Base-by-base conservation (phyloP, 2,888 invertebrate genomes). In the Eulithis testata region DNA sequence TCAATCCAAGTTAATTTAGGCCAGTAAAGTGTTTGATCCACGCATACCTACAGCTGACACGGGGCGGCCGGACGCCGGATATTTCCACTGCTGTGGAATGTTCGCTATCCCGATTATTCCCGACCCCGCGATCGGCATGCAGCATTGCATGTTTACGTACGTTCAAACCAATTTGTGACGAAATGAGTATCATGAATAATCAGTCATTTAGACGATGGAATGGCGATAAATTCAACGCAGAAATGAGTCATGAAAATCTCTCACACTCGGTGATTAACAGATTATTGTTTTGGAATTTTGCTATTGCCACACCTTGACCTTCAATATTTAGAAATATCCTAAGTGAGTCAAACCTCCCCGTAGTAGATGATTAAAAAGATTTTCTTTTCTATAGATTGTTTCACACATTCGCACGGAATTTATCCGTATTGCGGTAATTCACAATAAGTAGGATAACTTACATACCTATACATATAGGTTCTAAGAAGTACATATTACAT, bases 21-120 rank as follows among this genome's bases (percentile, higher is more conserved):
- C 12, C 45, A 58, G 31, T 57, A 44, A 57, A 53, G 37, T 51
- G 58, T 53, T n/a, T 47, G 9, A 54, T 59, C 53, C 51, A 63
- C 52, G 43, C 40, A 58, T 59, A 53, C 58, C 47, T 51, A 5
- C 9, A 14, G 4, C 44, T 43, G 31, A 27, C 63, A 43, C 43
- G 21, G 21, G 2, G 21, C 21, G 40, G 50, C 21, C 60, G 66
- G 63, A 66, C 53, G 44, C 56, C 63, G 53, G 56, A 66, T 64
- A 64, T 63, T 60, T 63, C 63, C 66, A 60, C 51, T 43, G 40
- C 11, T 21, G 51, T 40, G 47, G 60, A 60, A 66, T 63, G 52
- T 49, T 53, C 56, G 40, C 21, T 11, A 63, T 66, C 47, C 52
- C 58, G 40, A 55, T 6, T 2, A 50, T 11, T 66, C 47, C 52